phyloP scores from a whole-genome alignment of 2,888 invertebrate genomes.

The Diadromus collaris region DNA sequence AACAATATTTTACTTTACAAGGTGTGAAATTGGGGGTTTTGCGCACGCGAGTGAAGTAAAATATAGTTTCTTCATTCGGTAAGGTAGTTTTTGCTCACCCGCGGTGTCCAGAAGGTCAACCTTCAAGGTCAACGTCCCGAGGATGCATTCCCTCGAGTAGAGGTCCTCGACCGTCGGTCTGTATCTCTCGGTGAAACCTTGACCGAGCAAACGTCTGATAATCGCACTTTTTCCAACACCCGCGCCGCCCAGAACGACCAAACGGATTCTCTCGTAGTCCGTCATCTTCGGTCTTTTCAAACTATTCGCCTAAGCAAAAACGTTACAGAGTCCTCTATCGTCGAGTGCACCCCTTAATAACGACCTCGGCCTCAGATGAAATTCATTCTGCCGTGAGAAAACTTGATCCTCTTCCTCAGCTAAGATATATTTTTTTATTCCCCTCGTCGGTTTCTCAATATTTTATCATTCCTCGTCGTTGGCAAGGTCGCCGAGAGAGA shows the following conservation, averaged over 20 bases:
- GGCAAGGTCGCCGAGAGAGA: constrained; percentile 36
- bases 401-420: neutral
- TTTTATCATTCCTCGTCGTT: constrained; percentile 16
- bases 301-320: neutral
- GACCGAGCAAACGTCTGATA: constrained; percentile 89
- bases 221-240: constrained; percentile 94
- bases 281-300: constrained; percentile 80
- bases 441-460: constrained; percentile 26
- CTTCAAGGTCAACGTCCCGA: constrained; percentile 88
- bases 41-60: no score
- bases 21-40: no score
- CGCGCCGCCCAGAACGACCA: constrained; percentile 91
- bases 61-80: neutral
- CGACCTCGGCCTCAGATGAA: constrained; percentile 13
- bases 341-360: neutral
- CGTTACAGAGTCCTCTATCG: neutral
- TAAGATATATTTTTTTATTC: constrained; percentile 8
- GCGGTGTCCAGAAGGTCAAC: constrained; percentile 80
- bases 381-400: constrained; percentile 31
- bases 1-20: no score
- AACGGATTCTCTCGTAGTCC: constrained; percentile 89
- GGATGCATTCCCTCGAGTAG: constrained; percentile 91
- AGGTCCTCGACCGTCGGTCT: constrained; percentile 94
- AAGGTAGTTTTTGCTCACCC: constrained; percentile 65
- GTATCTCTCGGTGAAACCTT: constrained; percentile 90